Conservation (phyloP, 2,888 invertebrate species). For the Bugula neritina region DNA sequence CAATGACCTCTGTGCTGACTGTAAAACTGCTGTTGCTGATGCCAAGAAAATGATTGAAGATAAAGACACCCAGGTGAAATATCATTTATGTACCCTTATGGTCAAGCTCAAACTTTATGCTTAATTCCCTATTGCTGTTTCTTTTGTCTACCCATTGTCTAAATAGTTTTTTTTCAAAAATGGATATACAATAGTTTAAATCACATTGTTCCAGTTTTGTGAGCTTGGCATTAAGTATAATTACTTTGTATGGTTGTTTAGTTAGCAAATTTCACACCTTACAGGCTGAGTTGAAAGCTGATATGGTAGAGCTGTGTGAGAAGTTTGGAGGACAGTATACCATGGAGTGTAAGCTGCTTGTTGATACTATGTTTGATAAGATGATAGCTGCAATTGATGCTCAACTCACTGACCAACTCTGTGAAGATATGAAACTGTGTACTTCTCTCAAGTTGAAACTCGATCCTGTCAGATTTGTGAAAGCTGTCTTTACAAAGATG, state of each 20-base stretch:
- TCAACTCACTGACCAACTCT: not conserved
- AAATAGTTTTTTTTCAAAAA: no score
- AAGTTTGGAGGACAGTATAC: not conserved
- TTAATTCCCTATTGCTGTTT: no score
- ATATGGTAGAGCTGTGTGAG: not conserved
- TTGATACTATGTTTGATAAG: not conserved
- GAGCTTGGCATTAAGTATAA: no score
- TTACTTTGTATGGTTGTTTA: no score
- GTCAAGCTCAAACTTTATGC: not conserved
- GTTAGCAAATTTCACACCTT: no score
- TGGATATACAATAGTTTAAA: no score
- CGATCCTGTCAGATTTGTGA: not conserved
- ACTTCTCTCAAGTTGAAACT: not conserved
- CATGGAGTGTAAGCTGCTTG: not conserved
- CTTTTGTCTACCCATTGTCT: no score
- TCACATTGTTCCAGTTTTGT: no score
- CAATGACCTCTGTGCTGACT: not conserved
- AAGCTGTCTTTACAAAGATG: not conserved
- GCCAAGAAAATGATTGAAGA: not conserved
- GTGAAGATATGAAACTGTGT: not conserved
- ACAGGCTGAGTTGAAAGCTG: not conserved
- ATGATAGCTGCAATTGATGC: not conserved
- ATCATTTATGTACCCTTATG: not conserved
- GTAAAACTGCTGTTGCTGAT: not conserved
- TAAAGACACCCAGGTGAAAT: slow-evolving; percentile 1